Conservation (phyloP, 1,140 invertebrate genomes). For the Caerostris extrusa region DNA sequence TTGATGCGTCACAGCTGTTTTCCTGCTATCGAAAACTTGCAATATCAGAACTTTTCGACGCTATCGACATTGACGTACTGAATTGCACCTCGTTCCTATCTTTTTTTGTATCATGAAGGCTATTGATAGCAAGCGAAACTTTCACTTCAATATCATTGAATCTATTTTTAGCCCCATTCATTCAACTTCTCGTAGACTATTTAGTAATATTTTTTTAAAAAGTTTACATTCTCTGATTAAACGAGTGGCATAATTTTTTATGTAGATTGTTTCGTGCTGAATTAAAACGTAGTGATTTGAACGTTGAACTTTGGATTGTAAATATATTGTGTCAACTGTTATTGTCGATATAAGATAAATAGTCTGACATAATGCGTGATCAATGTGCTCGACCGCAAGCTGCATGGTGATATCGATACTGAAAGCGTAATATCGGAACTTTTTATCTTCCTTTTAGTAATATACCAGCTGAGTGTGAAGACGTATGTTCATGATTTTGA, state of each 20-base stretch:
- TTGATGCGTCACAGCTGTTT: slow-evolving; percentile 21
- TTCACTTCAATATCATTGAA: not conserved
- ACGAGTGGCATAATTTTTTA: not conserved
- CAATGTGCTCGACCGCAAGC: not conserved
- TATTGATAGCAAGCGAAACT: slow-evolving; percentile 35
- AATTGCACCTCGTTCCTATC: not conserved
- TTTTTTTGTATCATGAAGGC: not conserved
- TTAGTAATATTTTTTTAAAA: not conserved
- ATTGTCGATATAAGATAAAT: not conserved
- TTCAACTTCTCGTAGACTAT: not conserved
- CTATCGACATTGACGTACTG: not conserved
- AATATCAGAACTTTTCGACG: not conserved
- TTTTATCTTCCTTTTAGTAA: not conserved
- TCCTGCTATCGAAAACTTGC: not conserved
- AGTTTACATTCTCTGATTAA: not conserved
- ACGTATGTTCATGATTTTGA: not conserved
- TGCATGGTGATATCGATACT: not conserved
- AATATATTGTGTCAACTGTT: not conserved
- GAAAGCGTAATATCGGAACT: not conserved
- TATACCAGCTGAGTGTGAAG: not conserved
- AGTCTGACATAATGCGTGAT: not conserved
- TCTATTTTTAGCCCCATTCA: slow-evolving; percentile 34
- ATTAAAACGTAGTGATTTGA: not conserved
- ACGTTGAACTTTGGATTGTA: slow-evolving; percentile 32
- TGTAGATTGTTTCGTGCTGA: not conserved